Base-by-base conservation (phyloP, 2,113 vertebrate genomes). In the Oreocharis arfaki region DNA sequence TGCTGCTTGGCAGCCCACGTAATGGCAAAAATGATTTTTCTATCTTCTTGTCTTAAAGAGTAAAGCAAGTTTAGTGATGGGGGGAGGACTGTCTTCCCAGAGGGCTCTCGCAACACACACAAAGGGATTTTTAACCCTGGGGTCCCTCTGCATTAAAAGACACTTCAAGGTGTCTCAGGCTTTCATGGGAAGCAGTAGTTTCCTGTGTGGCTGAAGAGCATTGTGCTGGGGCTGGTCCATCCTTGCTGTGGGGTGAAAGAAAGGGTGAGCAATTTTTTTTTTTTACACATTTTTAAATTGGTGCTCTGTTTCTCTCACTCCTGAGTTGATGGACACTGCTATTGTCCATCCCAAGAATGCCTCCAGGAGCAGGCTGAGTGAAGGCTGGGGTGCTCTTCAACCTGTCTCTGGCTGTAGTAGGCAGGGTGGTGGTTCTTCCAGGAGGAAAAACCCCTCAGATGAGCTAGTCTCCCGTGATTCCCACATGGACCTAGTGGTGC, bases 401-500 rank as follows among this genome's bases (percentile, higher is more conserved):
- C 42, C 27, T 53, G 41, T 6, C 41, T 39, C 49, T 42, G n/a
- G 41, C 56, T 90, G 37, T 19, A 28, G 30, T 7, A 24, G 65
- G 35, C 6, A 11, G 49, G 3, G 4, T 35, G 41, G 7, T 60
- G 67, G 26, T 47, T 85, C 28, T 85, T 39, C 39, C 52, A 79
- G 61, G 35, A 68, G 79, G 27, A 64, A 64, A 55, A 82, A 1
- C 35, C 13, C 30, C 21, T 52, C 12, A 8, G 67, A 37, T 42
- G 63, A 39, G 16, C 27, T 50, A 46, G 16, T 41, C 7, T 69
- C 16, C 17, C 0, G 1, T 15, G 49, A 33, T 35, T 33, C 5
- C 18, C 18, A 33, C 11, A 0, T 0, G 41, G 33, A 30, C 8
- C 3, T 1, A 6, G 35, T 16, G 27, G 10, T 30, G n/a, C 59